phyloP scores from a whole-genome alignment of 2,888 invertebrate genomes.

The Polyommatus icarus region DNA sequence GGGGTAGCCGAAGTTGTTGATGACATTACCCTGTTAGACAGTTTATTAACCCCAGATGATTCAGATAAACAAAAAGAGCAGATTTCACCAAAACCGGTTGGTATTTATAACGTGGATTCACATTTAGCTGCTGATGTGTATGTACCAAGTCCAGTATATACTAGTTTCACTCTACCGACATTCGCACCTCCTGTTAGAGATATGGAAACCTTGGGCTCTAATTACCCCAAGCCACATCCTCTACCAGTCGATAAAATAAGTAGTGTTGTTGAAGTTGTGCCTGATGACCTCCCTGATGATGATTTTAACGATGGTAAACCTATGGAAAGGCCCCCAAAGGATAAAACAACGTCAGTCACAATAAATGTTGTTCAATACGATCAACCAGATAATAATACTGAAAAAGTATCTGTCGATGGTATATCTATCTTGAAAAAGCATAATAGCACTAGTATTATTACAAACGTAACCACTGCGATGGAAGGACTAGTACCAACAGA shows the following conservation, averaged over 20 bases:
- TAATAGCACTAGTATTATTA: conserved; percentile 41
- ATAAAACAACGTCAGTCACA: conserved; percentile 68
- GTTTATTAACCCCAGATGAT: conserved; percentile 64
- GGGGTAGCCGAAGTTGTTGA: conserved; percentile 77
- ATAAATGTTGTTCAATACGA: conserved; percentile 67
- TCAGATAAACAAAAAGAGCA: conserved; percentile 59
- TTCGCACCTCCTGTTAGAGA: conserved; percentile 81
- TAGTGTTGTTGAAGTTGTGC: conserved; percentile 61
- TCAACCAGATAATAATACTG: conserved; percentile 61
- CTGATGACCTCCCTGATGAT: conserved; percentile 46
- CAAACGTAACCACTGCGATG: conserved; percentile 40
- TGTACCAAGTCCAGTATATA: conserved; percentile 78
- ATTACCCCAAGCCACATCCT: conserved; percentile 83
- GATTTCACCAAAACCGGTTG: conserved; percentile 56
- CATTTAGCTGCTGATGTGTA: conserved; percentile 63
- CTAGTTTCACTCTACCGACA: conserved; percentile 84
- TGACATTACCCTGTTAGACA: conserved; percentile 70
- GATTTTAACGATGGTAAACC: conserved; percentile 68
- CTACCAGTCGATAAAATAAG: conserved; percentile 84
- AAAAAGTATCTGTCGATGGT: conserved; percentile 68
- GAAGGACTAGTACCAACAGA: conserved; percentile 42
- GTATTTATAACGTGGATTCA: conserved; percentile 58
- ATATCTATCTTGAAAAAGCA: conserved; percentile 72
- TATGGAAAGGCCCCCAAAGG: conserved; percentile 71
- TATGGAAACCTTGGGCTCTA: conserved; percentile 82